Base-by-base conservation (phyloP, 2,888 invertebrate genomes). In the Eupeodes latifasciatus region DNA sequence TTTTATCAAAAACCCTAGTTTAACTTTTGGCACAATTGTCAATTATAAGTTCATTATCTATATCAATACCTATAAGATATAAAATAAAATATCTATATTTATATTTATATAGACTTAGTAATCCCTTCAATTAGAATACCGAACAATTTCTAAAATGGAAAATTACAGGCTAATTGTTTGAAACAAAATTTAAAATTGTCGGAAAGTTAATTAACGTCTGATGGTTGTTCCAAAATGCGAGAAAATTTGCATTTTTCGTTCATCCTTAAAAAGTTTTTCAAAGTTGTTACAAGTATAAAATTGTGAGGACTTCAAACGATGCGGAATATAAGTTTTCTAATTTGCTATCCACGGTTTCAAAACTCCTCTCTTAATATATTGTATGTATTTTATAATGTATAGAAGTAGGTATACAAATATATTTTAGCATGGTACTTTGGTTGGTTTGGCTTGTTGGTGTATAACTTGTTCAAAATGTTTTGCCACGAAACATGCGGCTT, bases 241-340 rank as follows among this genome's bases (percentile, higher is more conserved):
- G 66, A 27, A 81, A 88, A 88, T 88, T 88, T 81, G 69, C 81
- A 88, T 88, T 77, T 84, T 87, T 74, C 47, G 77, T 69, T 76
- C 76, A 53, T 74, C 72, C 61, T 67, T 74, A 64, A 78, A 80
- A 84, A 85, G 69, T 80, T 84, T 84, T 81, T 49, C 67, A 81
- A 88, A 85, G 64, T 88, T 88, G 77, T 81, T 64, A 85, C 88
- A 88, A 85, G 80, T 74, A 72, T 57, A 72, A 59, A 66, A 84
- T 47, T 80, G 40, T 69, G 74, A 74, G 77, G 57, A 72, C 72
- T 76, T 81, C 72, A 74, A 64, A 85, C 85, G 74, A 81, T 53
- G 78, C 75, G 67, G 62, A 67, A 66, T 78, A 85, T 88, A 88
- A 88, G 85, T 88, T 88, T 81, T 85, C 88, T 88, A 88, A 88